Evolutionary conservation across 2,113 vertebrate species (phyloP), one percentile per base, ranked within the genome.

Genomic region (Hippocampus mohnikei): DNA sequence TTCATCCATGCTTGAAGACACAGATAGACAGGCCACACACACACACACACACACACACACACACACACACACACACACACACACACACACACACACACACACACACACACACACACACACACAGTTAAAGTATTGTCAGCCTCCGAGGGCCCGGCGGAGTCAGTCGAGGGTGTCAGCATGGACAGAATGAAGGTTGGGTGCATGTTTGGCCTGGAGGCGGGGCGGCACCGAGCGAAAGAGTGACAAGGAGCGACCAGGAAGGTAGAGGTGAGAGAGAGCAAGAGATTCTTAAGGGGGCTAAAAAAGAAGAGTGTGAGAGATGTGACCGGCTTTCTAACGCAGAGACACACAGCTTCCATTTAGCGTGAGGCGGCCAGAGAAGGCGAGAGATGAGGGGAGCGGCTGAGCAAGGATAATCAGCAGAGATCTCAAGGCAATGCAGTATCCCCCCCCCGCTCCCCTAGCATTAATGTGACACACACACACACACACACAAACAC

Each of bases 261-360:
- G 48, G 50, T 65, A 61, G 44, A 67, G 62, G 50, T 66, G 59
- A 33, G 50, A 71, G 71, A 27, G 62, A 40, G 67, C 10, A 11
- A 55, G 29, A 55, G 66, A 40, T 50, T 53, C 66, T 67, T 67
- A 37, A 67, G 66, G 73, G 55, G 72, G 66, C 80, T 82, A 79
- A 83, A 85, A 37, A 87, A 83, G 84, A 81, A 78, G 80, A 81
- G 84, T 62, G 81, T 74, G 83, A 73, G 74, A 79, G 87, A 91
- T 91, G 90, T 91, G 90, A 91, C 88, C 84, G n/a, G 90, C 84
- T 91, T 91, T 84, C 84, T 82, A 91, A 91, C 81, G 15, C 77
- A 27, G 75, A 72, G 58, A 76, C 85, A 90, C 90, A 91, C 90
- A 87, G 90, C 88, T 83, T 67, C 88, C 79, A 90, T 91, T 91